Evolutionary conservation across 2,113 vertebrate species (phyloP).

Genomic region (Syngnathoides biaculeatus): DNA sequence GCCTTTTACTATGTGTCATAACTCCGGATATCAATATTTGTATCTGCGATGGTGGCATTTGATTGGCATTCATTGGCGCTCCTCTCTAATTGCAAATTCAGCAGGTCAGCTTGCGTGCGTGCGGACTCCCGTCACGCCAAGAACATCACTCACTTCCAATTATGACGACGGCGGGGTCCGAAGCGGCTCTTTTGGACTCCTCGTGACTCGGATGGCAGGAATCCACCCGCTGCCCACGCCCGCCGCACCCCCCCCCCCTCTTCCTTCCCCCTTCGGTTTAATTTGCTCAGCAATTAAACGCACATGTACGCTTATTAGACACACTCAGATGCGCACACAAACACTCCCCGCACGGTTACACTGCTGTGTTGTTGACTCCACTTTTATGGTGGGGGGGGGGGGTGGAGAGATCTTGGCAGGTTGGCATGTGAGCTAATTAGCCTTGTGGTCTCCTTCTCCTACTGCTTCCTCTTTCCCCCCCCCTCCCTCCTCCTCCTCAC

Average conservation of each 20-base stretch:
- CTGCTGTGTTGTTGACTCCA: conserved; percentile 70
- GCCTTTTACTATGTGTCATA: no score
- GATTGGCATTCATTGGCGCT: no score
- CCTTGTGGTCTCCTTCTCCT: conserved; percentile 65
- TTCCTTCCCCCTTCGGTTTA: conserved; percentile 26
- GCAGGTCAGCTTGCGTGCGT: conserved; percentile 14
- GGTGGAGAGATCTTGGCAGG: conserved; percentile 64
- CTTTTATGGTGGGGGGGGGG: conserved; percentile 59
- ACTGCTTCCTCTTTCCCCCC: conserved; percentile 22
- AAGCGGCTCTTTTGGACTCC: conserved; percentile 25
- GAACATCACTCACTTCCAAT: conserved; percentile 42
- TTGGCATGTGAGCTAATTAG: conserved; percentile 69
- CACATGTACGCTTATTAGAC: conserved; percentile 60
- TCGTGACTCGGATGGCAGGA: conserved; percentile 40
- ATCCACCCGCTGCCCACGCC: conserved; percentile 30
- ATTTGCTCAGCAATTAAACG: conserved; percentile 67
- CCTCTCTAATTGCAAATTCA: conserved; percentile 7
- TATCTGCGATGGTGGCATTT: no score
- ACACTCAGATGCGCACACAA: conserved; percentile 44
- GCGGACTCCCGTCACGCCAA: conserved; percentile 16
- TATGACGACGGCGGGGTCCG: conserved; percentile 18
- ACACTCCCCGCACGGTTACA: conserved; percentile 54
- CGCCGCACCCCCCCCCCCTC: neutral
- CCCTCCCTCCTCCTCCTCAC: conserved; percentile 11
- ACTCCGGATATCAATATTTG: no score